These are phyloP conservation scores for Onychomys torridus DNA, from an alignment of 2,797 vertebrate genomes.

Conservation along the genomic window DNA sequence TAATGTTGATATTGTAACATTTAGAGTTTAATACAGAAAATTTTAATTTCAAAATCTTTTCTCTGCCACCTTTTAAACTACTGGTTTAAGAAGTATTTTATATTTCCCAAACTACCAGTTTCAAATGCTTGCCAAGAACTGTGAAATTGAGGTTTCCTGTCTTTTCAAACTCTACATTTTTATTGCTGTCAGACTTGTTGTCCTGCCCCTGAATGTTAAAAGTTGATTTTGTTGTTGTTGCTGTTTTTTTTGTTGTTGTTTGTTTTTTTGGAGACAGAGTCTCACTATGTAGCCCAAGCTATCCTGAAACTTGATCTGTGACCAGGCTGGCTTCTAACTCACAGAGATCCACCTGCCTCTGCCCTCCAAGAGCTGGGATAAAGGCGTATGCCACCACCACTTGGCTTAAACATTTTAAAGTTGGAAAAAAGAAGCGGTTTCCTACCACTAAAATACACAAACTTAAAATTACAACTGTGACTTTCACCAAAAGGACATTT, in stretches of 20 bases:
- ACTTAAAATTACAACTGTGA: conserved; percentile 62
- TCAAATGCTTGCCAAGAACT: conserved; percentile 59
- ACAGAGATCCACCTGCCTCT: background rate
- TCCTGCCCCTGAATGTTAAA: conserved; percentile 52
- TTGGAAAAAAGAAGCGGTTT: conserved; percentile 37
- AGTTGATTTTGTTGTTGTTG: background rate
- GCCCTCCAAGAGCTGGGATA: background rate
- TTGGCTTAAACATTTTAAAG: background rate
- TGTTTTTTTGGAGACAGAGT: background rate
- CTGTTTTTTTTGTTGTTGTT: background rate
- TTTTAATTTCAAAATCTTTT: conserved; percentile 65
- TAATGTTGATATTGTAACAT: conserved; percentile 41
- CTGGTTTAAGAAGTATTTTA: conserved; percentile 56
- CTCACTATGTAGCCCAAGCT: background rate
- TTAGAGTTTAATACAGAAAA: conserved; percentile 8
- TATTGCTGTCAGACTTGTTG: conserved; percentile 70
- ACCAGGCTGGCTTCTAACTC: background rate
- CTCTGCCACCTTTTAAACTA: conserved; percentile 4
- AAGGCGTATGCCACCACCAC: background rate
- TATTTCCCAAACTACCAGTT: conserved; percentile 57
- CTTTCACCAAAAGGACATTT: conserved; percentile 68
- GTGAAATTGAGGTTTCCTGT: conserved; percentile 38
- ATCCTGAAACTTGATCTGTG: background rate
- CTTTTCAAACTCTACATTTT: conserved; percentile 62
- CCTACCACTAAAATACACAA: conserved; percentile 56